Conservation (phyloP, 2,113 vertebrate genomes). For the Scartelaos histophorus region DNA sequence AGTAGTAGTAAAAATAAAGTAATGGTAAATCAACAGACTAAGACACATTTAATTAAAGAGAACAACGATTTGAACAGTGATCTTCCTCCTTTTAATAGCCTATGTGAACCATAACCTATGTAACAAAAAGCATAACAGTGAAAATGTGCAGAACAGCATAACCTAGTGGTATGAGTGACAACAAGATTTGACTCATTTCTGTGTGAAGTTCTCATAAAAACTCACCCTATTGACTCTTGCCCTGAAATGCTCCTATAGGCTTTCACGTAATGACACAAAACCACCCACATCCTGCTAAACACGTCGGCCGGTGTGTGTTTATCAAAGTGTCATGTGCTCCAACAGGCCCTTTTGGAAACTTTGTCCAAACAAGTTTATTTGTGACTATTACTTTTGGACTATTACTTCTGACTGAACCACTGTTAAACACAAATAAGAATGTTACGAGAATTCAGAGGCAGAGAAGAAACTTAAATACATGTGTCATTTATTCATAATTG, state of each 20-base stretch:
- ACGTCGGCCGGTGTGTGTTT: slow-evolving; percentile 22
- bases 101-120: too few relatives aligned
- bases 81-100: too few relatives aligned
- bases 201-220: not conserved
- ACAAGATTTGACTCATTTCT: too few relatives aligned
- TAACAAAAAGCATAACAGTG: too few relatives aligned
- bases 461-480: not conserved
- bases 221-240: not conserved
- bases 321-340: not conserved
- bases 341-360: not conserved
- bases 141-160: too few relatives aligned
- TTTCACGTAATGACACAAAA: not conserved
- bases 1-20: too few relatives aligned
- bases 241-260: not conserved
- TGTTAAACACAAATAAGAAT: not conserved
- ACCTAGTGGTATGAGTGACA: too few relatives aligned
- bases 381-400: too few relatives aligned
- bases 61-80: too few relatives aligned
- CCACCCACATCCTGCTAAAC: slow-evolving; percentile 25
- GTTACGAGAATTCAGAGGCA: not conserved
- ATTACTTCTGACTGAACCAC: not conserved
- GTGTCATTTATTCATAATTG: too few relatives aligned
- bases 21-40: too few relatives aligned
- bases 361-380: not conserved
- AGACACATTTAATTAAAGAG: too few relatives aligned